A percentile compares a stretch with the other conserved stretches of the same genome.
These are phyloP conservation scores for Crocodylus rhombifer DNA, from an alignment of 2,797 vertebrate genomes.

Conservation along the genomic window DNA sequence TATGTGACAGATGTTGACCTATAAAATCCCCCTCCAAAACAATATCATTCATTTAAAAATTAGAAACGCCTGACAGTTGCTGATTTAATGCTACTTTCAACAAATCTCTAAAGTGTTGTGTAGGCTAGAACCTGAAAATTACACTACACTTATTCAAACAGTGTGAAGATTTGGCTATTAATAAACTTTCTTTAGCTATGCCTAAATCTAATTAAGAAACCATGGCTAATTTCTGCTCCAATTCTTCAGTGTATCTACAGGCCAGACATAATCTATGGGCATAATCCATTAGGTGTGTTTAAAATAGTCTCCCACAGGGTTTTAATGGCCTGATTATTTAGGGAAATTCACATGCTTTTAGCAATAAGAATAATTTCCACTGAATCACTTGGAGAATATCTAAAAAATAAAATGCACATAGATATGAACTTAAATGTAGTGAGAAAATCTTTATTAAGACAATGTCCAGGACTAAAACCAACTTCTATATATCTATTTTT, in stretches of 20 bases:
- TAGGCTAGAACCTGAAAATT: neutral
- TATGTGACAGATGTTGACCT: neutral
- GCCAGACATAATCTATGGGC: neutral
- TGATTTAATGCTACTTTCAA: neutral
- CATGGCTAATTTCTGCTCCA: neutral
- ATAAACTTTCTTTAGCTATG: neutral
- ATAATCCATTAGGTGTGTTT: neutral
- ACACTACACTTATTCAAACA: neutral
- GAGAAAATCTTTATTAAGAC: neutral
- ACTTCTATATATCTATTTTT: neutral
- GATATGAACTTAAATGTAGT: neutral
- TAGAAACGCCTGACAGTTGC: neutral
- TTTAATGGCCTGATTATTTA: neutral
- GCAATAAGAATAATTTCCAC: neutral
- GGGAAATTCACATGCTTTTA: neutral
- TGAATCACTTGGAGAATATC: neutral
- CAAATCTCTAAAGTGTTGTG: neutral
- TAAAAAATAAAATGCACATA: neutral
- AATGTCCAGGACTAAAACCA: neutral
- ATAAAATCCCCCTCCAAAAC: neutral
- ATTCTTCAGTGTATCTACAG: neutral
- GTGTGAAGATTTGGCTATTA: neutral
- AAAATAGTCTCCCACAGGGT: neutral
- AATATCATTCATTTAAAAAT: neutral
- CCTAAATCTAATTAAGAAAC: neutral